Base-by-base conservation (phyloP, 2,797 vertebrate genomes). In the Aratinga solstitialis region DNA sequence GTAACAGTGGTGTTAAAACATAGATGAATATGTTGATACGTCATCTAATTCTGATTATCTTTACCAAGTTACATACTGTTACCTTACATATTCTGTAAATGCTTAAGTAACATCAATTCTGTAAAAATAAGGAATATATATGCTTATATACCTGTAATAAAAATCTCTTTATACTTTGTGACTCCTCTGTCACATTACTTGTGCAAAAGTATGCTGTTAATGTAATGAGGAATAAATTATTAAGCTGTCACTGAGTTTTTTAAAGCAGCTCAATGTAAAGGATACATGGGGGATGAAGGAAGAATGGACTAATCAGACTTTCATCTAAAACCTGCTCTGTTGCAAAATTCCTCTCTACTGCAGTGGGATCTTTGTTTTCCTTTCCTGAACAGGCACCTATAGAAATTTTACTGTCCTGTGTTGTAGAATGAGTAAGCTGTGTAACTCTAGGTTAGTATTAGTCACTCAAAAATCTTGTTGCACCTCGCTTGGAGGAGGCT, bases 31-130 rank as follows among this genome's bases (percentile, higher is more conserved):
- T 78, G 58, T 69, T 7, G 1, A 36, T 59, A 36, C 11, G 15
- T 36, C 58, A 36, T 58, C 34, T 66, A 22, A 53, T 85, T 87
- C 38, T 78, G 43, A 61, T 90, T 69, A 61, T 83, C 11, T 90
- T 87, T 78, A 22, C 45, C 36, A 48, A 66, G 0, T 17, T 45
- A 4, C 0, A 0, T 76, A 40, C 38, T 78, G 40, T 74, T 27
- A 68, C 48, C 40, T 84, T 2, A 1, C 23, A 8, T 68, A 23
- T 45, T 93, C 59, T 63, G 9, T 81, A 74, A 89, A 79, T 43
- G 43, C 18, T 63, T 11, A 32, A 73, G 66, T 84, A 53, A 54
- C 12, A 6, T 48, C 8, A 40, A 32, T 71, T 65, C n/a, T 53
- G 23, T 61, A 67, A 51, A 91, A 75, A 5, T 36, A 58, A 87